Conservation (phyloP, 2,888 invertebrate genomes). For the Tetragonisca angustula region DNA sequence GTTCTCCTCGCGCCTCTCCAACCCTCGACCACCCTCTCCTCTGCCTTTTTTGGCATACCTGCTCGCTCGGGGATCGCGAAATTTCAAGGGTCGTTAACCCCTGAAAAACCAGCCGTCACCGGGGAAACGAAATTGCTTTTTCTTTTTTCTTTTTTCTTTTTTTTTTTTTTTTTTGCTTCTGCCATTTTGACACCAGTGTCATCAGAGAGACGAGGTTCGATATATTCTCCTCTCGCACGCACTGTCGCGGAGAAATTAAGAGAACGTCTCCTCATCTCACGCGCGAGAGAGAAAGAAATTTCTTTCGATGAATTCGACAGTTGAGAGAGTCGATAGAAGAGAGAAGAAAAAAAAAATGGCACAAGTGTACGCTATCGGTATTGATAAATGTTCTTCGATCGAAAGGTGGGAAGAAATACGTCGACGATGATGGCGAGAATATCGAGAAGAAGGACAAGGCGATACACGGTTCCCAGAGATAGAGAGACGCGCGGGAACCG, state of each 20-base stretch:
- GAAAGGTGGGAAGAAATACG: no score
- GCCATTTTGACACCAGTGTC: not conserved
- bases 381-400: no score
- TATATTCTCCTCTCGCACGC: no score
- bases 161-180: not conserved
- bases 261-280: not conserved
- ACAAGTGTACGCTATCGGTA: no score
- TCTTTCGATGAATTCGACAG: no score
- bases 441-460: not conserved
- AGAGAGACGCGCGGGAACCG: conserved; percentile 52
- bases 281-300: no score
- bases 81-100: conserved; percentile 65
- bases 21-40: conserved; percentile 28
- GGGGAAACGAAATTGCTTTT: not conserved
- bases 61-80: conserved; percentile 42
- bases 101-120: conserved; percentile 37
- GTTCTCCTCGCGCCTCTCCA: conserved; percentile 17
- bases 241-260: not conserved
- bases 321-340: no score
- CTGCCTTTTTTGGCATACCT: not conserved
- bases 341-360: no score
- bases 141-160: no score
- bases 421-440: no score
- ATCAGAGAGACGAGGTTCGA: not conserved
- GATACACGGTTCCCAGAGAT: conserved; percentile 26